Evolutionary conservation across 2,797 vertebrate genomes (phyloP).

Genomic region (Selene dorsalis): DNA sequence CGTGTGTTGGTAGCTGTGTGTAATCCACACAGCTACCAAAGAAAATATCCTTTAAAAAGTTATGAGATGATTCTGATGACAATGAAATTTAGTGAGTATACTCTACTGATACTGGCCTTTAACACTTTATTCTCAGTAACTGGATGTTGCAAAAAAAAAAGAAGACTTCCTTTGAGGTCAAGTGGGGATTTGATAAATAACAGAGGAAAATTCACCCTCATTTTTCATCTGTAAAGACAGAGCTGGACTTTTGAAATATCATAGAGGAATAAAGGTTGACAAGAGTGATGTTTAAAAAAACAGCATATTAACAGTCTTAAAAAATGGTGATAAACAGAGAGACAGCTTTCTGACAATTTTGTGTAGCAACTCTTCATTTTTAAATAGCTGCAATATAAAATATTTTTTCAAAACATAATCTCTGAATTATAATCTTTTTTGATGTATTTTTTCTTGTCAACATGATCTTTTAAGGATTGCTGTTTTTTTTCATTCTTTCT

Average conservation of each 20-base stretch:
- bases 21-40: constrained; percentile 7
- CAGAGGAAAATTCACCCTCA: background rate
- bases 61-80: background rate
- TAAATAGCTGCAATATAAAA: background rate
- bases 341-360: background rate
- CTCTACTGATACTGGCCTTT: background rate
- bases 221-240: constrained; percentile 24
- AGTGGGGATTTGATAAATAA: constrained; percentile 10
- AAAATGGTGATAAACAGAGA: background rate
- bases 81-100: background rate
- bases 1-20: too few species aligned
- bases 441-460: constrained; percentile 2
- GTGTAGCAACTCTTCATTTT: constrained; percentile 18
- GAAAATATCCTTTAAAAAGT: background rate
- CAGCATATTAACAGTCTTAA: background rate
- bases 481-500: background rate
- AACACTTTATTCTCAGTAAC: background rate
- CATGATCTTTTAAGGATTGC: background rate
- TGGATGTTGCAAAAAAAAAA: background rate
- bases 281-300: constrained; percentile 5
- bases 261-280: background rate
- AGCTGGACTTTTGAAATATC: constrained; percentile 12
- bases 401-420: constrained; percentile 4
- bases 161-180: constrained; percentile 4
- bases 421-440: constrained; percentile 6